These are phyloP conservation scores for Trichechus manatus DNA, from an alignment of 2,113 vertebrate species.

Conservation along the genomic window DNA sequence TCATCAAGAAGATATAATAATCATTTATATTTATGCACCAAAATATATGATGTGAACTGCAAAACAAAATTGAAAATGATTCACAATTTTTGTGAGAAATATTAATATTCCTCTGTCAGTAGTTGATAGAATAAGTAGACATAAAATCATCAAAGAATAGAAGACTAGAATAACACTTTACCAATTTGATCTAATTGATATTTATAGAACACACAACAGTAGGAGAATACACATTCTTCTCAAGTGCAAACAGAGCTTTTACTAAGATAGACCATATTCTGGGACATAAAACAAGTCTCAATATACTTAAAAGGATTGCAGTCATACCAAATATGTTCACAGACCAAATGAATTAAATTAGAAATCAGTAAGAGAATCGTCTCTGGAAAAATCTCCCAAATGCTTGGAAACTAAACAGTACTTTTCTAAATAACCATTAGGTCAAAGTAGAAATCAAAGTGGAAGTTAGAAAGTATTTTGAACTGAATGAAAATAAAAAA, in stretches of 20 bases:
- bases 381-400: too few relatives aligned
- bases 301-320: background rate
- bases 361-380: too few relatives aligned
- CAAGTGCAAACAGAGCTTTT: background rate
- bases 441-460: too few relatives aligned
- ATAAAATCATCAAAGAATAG: background rate
- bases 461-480: too few relatives aligned
- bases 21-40: background rate
- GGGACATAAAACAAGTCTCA: background rate
- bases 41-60: background rate
- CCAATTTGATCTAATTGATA: background rate
- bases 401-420: too few relatives aligned
- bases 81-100: background rate
- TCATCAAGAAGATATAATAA: background rate
- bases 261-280: background rate
- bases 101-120: background rate
- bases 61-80: background rate
- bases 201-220: background rate
- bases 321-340: background rate
- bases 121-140: background rate
- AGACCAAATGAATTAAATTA: background rate
- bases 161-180: background rate
- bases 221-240: background rate
- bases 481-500: too few relatives aligned
- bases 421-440: too few relatives aligned